phyloP scores from a whole-genome alignment of 53 echinoderm and acorn worm species.

The Paelopatides confundens region DNA sequence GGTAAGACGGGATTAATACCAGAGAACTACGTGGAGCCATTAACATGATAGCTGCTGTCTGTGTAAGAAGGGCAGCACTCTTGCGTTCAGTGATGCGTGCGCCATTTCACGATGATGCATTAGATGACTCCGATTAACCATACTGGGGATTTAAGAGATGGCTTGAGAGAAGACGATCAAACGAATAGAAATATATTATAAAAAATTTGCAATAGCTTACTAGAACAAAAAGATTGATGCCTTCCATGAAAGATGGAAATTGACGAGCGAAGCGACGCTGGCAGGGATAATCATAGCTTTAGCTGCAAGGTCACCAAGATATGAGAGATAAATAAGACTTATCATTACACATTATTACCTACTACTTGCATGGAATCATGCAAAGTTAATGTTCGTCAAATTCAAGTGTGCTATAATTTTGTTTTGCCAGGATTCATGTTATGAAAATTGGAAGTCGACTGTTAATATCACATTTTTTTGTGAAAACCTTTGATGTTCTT shows the following conservation, averaged over 20 bases:
- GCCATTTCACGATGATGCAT: not conserved
- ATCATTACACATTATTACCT: no score
- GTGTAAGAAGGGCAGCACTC: not conserved
- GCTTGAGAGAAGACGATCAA: not conserved
- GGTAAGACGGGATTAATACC: constrained; percentile 97
- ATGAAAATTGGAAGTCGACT: no score
- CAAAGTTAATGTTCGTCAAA: no score
- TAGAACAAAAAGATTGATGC: not conserved
- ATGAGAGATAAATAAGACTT: no score
- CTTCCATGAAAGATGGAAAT: not conserved
- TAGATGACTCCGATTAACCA: not conserved
- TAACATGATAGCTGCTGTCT: constrained; percentile 52
- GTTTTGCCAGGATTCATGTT: no score
- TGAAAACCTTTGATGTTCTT: no score
- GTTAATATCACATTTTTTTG: no score
- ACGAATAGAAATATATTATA: not conserved
- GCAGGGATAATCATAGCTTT: no score
- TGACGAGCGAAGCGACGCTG: not conserved
- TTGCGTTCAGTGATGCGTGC: not conserved
- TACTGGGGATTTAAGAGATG: not conserved
- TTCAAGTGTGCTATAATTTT: no score
- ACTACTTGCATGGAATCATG: no score
- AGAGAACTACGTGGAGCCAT: constrained; percentile 93
- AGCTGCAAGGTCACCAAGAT: no score
- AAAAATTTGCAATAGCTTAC: not conserved